These are phyloP conservation scores for Hemitrygon akajei DNA, from an alignment of 2,797 vertebrate species.

Conservation along the genomic window DNA sequence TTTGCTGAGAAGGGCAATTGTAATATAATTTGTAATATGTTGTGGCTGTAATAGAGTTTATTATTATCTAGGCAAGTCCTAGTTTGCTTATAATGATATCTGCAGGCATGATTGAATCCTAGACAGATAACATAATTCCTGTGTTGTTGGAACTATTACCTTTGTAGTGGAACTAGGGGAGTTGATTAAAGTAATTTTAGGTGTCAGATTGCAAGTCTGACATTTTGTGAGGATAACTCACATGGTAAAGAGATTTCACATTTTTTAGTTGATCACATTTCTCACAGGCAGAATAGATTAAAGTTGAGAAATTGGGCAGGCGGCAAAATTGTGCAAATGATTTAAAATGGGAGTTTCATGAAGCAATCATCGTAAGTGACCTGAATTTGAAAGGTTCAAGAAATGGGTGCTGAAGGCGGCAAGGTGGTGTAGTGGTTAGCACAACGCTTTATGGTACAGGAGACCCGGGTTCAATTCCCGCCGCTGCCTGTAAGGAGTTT, in stretches of 20 bases:
- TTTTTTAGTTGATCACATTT: neutral
- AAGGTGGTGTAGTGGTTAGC: too few relatives aligned
- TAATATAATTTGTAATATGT: too few relatives aligned
- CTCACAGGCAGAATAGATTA: neutral
- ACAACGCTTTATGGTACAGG: too few relatives aligned
- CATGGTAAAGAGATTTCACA: neutral
- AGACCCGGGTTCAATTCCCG: too few relatives aligned
- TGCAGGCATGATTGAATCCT: neutral
- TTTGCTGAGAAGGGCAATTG: too few relatives aligned
- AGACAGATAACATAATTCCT: neutral
- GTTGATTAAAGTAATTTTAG: neutral
- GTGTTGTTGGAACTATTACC: neutral
- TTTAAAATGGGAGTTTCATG: too few relatives aligned
- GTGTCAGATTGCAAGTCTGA: neutral
- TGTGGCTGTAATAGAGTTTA: too few relatives aligned
- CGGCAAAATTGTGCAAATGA: neutral
- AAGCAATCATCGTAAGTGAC: neutral
- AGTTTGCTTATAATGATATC: neutral
- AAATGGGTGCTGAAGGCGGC: neutral
- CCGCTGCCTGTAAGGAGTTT: too few relatives aligned
- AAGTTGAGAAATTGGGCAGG: neutral
- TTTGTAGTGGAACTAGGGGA: neutral
- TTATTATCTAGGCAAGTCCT: neutral
- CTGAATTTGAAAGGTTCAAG: too few relatives aligned
- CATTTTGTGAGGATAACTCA: neutral